Conservation (phyloP, 2,797 vertebrate genomes). For the Melanotaenia nigrans region DNA sequence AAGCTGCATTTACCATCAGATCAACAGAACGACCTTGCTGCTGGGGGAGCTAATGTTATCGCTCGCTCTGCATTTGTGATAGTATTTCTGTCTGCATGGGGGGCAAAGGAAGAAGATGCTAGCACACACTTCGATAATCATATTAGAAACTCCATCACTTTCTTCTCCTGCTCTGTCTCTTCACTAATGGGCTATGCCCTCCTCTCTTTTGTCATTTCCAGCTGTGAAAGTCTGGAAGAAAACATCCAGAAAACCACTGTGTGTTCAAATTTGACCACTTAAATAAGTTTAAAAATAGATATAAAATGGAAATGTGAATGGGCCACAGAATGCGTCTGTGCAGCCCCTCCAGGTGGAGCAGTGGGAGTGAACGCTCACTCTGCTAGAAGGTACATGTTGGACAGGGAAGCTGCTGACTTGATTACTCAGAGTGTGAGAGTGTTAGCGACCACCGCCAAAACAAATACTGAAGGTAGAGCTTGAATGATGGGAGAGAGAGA, state of each 20-base stretch:
- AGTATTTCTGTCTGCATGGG: slow-evolving; percentile 41
- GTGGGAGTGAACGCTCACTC: not conserved
- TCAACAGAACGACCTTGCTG: slow-evolving; percentile 1
- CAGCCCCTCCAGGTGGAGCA: not conserved
- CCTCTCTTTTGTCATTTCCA: slow-evolving; percentile 17
- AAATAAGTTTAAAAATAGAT: not conserved
- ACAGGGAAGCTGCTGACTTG: not conserved
- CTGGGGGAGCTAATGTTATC: slow-evolving; percentile 36
- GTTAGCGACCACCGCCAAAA: not conserved
- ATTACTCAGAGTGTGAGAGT: not conserved
- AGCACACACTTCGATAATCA: slow-evolving; percentile 56
- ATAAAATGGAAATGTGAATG: not conserved
- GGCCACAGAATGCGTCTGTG: not conserved
- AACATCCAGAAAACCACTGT: not conserved
- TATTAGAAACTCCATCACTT: slow-evolving; percentile 50
- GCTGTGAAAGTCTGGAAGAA: slow-evolving; percentile 31
- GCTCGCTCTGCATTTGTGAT: slow-evolving; percentile 30
- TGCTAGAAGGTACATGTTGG: not conserved
- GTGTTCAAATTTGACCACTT: not conserved
- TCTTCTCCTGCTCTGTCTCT: slow-evolving; percentile 34
- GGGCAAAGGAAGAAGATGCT: slow-evolving; percentile 32
- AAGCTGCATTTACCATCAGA: slow-evolving; percentile 3
- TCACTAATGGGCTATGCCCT: slow-evolving; percentile 36
- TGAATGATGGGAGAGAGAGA: not conserved
- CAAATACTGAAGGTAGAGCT: not conserved